These are phyloP conservation scores for Parnassius apollo DNA, from an alignment of 2,888 invertebrate species.

Conservation along the genomic window DNA sequence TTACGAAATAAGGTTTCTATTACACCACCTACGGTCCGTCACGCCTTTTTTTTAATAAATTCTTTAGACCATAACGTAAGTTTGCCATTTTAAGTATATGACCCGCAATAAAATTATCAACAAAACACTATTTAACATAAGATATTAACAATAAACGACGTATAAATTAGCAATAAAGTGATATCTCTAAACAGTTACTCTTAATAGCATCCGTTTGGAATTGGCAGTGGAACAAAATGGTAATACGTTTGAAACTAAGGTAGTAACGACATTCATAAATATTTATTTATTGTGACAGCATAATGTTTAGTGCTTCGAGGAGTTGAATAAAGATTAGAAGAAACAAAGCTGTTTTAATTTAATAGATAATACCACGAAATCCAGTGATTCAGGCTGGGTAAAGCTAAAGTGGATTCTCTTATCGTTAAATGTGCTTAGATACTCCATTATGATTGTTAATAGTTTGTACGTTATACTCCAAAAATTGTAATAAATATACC, in stretches of 20 bases:
- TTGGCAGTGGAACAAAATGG: not conserved
- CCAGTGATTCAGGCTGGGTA: no score
- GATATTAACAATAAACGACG: not conserved
- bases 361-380: no score
- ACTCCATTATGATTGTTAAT: no score
- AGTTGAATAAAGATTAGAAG: not conserved
- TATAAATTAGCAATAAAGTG: constrained; percentile 13
- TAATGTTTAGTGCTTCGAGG: not conserved
- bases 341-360: not conserved
- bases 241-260: constrained; percentile 3
- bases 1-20: no score
- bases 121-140: constrained; percentile 1
- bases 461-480: no score
- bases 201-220: constrained; percentile 5
- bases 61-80: no score
- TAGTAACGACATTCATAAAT: constrained; percentile 10
- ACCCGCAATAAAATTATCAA: constrained; percentile 8
- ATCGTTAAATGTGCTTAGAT: no score
- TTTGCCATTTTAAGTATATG: no score
- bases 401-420: no score
- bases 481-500: no score
- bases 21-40: no score
- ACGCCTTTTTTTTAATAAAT: no score
- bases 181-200: constrained; percentile 2
- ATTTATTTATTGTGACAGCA: constrained; percentile 15